phyloP scores from a whole-genome alignment of 1,140 invertebrate species.

The Dryas iulia region DNA sequence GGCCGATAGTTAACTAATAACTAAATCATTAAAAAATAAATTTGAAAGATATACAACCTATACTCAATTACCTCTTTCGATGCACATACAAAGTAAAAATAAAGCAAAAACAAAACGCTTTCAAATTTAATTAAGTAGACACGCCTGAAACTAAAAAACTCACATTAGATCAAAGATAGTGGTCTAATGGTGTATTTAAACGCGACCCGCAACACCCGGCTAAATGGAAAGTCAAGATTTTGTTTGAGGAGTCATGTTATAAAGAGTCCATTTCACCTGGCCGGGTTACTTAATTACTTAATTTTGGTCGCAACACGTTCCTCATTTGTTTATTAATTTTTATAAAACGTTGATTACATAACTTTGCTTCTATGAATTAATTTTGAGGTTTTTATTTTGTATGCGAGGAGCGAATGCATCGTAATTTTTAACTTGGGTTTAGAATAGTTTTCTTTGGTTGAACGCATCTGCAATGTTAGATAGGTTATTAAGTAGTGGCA shows the following conservation, averaged over 20 bases:
- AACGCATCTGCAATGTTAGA: no score
- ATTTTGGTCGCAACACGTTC: slow-evolving; percentile 29
- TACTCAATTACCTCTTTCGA: not conserved
- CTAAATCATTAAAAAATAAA: not conserved
- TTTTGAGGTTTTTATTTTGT: not conserved
- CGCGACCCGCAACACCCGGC: slow-evolving; percentile 33
- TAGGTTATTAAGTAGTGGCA: no score
- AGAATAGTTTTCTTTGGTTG: not conserved
- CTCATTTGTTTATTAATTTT: slow-evolving; percentile 24
- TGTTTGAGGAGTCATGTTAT: slow-evolving; percentile 9
- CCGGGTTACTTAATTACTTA: slow-evolving; percentile 41
- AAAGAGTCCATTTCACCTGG: slow-evolving; percentile 20
- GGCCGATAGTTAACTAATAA: not conserved
- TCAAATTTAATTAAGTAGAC: slow-evolving; percentile 36
- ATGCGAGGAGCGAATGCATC: not conserved
- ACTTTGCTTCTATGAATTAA: slow-evolving; percentile 2
- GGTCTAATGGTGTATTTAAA: slow-evolving; percentile 34
- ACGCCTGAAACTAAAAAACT: slow-evolving; percentile 32
- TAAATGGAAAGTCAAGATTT: slow-evolving; percentile 16
- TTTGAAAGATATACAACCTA: not conserved
- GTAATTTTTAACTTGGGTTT: not conserved
- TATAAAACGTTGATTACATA: slow-evolving; percentile 29
- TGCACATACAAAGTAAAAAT: not conserved
- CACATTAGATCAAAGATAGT: slow-evolving; percentile 37
- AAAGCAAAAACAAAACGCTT: slow-evolving; percentile 23